These are phyloP conservation scores for Regulus satrapa DNA, from an alignment of 2,113 vertebrate species.

Conservation along the genomic window DNA sequence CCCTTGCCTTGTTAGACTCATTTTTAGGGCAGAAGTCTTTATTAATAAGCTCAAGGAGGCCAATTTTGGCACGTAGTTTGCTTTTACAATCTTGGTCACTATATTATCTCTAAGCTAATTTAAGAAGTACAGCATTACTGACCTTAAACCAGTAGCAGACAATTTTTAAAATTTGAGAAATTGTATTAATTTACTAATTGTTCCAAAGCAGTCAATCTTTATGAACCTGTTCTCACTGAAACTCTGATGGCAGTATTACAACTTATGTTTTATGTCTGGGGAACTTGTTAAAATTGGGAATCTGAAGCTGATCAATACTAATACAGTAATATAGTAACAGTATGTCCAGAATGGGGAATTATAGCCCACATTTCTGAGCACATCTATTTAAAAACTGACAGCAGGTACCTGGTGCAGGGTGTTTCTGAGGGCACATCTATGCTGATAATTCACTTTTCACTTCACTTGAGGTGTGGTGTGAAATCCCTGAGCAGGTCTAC, in stretches of 20 bases:
- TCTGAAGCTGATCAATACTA: not conserved
- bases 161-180: not conserved
- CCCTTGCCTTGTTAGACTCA: not conserved
- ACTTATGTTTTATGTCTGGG: not conserved
- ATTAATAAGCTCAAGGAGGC: not conserved
- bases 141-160: not conserved
- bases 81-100: not conserved
- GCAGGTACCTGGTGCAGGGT: not conserved
- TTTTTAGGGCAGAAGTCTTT: not conserved
- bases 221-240: not conserved
- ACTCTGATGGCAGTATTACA: not conserved
- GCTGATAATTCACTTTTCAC: not conserved
- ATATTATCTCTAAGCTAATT: not conserved
- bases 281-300: not conserved
- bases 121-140: not conserved
- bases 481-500: not conserved
- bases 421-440: not conserved
- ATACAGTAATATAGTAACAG: not conserved
- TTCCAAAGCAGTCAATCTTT: not conserved
- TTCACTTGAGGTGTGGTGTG: not conserved
- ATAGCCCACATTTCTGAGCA: not conserved
- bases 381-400: not conserved
- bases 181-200: not conserved
- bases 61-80: not conserved
- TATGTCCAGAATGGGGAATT: not conserved